These are phyloP conservation scores for Synodontis membranacea DNA, from an alignment of 2,113 vertebrate species.

Conservation along the genomic window DNA sequence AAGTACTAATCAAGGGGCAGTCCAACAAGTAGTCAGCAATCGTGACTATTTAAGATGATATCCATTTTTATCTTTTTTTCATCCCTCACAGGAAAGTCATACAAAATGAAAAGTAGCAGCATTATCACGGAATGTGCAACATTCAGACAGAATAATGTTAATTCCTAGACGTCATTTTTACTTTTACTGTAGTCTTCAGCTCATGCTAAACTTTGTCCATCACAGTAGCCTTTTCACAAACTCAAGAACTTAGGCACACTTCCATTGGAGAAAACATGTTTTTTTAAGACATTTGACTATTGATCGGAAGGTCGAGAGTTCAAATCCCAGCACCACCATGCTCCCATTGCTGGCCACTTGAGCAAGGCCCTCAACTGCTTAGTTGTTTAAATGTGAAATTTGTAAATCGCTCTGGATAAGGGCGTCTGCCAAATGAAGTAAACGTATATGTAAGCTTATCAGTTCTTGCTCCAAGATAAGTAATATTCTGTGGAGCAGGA, in stretches of 20 bases:
- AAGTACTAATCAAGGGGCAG: not conserved
- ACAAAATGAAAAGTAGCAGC: not conserved
- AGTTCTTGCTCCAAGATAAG: not conserved
- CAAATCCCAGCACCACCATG: too few relatives aligned
- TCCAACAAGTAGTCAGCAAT: not conserved
- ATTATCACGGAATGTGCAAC: not conserved
- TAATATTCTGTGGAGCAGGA: not conserved
- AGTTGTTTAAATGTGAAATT: too few relatives aligned
- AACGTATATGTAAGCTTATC: too few relatives aligned
- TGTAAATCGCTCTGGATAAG: too few relatives aligned
- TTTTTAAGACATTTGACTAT: too few relatives aligned
- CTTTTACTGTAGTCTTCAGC: not conserved
- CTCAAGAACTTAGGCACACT: not conserved
- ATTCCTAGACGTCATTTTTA: conserved; percentile 10
- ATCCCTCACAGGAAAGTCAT: not conserved
- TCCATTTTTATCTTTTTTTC: not conserved
- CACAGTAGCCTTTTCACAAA: not conserved
- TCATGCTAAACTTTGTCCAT: not conserved
- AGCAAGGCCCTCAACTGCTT: too few relatives aligned
- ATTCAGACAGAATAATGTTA: not conserved
- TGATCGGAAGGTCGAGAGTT: too few relatives aligned
- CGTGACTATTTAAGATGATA: conserved; percentile 12
- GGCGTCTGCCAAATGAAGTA: too few relatives aligned
- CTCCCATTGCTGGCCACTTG: too few relatives aligned
- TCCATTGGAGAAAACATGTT: not conserved